These are phyloP conservation scores for Myotis myotis DNA, from an alignment of 2,797 vertebrate genomes.

Conservation along the genomic window DNA sequence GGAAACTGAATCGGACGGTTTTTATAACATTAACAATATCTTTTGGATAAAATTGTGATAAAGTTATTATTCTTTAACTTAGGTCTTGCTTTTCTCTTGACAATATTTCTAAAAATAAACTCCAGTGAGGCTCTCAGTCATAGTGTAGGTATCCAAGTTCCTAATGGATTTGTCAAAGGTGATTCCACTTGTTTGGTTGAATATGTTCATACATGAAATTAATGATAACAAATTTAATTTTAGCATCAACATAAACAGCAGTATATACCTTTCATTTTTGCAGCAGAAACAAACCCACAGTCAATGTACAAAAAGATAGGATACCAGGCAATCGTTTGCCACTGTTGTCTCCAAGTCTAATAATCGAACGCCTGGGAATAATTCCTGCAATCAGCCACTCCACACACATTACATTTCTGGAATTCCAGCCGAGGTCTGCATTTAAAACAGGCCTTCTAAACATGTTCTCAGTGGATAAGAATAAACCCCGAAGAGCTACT, in stretches of 20 bases:
- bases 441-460: conserved; percentile 68
- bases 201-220: neutral
- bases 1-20: neutral
- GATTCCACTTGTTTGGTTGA: neutral
- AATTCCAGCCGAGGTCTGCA: conserved; percentile 9
- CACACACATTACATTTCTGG: neutral
- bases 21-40: neutral
- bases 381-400: neutral
- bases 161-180: neutral
- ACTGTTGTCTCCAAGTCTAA: neutral
- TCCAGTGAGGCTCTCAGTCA: neutral
- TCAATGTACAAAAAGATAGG: neutral
- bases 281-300: neutral
- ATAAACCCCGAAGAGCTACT: conserved; percentile 70
- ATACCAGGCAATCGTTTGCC: neutral
- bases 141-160: neutral
- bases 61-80: neutral
- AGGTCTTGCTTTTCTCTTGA: neutral
- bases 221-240: neutral
- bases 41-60: neutral
- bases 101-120: neutral
- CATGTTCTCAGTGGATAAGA: conserved; percentile 65
- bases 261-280: neutral
- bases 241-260: neutral
- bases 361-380: neutral